A percentile compares a stretch with the other conserved stretches of the same genome.
These are phyloP conservation scores for Yoshiicerus persimilis DNA, from an alignment of 1,140 invertebrate genomes.

Conservation along the genomic window DNA sequence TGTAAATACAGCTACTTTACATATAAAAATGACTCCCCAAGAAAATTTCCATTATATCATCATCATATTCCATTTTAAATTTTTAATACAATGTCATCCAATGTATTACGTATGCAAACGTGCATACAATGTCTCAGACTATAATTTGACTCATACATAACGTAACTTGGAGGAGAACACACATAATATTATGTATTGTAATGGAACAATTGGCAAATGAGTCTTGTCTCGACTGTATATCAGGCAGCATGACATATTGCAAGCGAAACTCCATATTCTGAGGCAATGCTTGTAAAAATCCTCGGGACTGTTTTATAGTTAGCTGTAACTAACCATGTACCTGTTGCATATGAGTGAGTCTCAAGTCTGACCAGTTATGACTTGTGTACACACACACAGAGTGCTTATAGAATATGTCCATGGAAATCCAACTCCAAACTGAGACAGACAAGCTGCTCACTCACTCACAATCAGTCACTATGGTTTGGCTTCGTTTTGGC, in stretches of 20 bases:
- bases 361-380: not conserved
- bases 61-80: too few relatives aligned
- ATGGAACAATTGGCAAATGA: conserved; percentile 29
- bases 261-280: not conserved
- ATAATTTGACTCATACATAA: not conserved
- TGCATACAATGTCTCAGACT: not conserved
- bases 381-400: not conserved
- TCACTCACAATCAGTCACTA: not conserved
- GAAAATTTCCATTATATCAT: not conserved
- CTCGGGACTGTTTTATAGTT: not conserved
- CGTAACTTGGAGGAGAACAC: not conserved
- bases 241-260: conserved; percentile 23
- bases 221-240: not conserved
- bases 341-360: not conserved
- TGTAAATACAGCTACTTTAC: not conserved
- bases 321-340: not conserved
- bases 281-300: not conserved
- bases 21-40: not conserved
- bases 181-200: not conserved
- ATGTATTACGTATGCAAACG: not conserved
- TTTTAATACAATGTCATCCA: too few relatives aligned
- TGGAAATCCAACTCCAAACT: not conserved
- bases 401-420: not conserved
- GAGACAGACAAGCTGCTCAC: not conserved
- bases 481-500: not conserved